Percentiles rank a stretch among this genome's conserved stretches.
These are phyloP conservation scores for Phortica variegata DNA, from an alignment of 1,140 invertebrate species.

Conservation along the genomic window DNA sequence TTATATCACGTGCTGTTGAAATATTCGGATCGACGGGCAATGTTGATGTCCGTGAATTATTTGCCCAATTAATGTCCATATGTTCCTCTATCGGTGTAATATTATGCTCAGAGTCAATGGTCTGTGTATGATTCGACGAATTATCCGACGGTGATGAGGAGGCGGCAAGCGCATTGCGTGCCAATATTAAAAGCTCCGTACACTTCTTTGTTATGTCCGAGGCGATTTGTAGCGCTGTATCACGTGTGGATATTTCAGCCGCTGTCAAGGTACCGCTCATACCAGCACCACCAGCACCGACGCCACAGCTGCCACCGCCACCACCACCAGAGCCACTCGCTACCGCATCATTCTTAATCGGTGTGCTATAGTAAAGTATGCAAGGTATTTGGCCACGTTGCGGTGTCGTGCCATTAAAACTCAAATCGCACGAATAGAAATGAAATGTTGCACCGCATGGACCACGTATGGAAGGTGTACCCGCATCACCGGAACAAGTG, in stretches of 20 bases:
- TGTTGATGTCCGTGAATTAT: constrained; percentile 46
- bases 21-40: constrained; percentile 39
- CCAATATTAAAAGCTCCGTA: constrained; percentile 71
- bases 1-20: constrained; percentile 45
- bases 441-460: constrained; percentile 90
- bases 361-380: constrained; percentile 79
- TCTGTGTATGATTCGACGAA: constrained; percentile 66
- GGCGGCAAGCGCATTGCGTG: constrained; percentile 63
- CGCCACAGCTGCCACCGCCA: constrained; percentile 4
- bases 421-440: constrained; percentile 89
- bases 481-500: constrained; percentile 91
- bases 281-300: not conserved
- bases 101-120: constrained; percentile 56
- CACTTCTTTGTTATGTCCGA: constrained; percentile 71
- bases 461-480: constrained; percentile 81
- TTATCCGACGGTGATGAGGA: constrained; percentile 59
- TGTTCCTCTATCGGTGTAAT: constrained; percentile 57
- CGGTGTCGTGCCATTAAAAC: constrained; percentile 93
- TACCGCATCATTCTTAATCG: constrained; percentile 40
- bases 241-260: constrained; percentile 44
- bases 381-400: constrained; percentile 92
- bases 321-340: not conserved
- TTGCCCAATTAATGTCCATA: constrained; percentile 56
- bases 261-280: not conserved
- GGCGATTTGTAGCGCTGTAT: constrained; percentile 61